Conservation (phyloP, 2,797 vertebrate species). For the Smutsia gigantea region DNA sequence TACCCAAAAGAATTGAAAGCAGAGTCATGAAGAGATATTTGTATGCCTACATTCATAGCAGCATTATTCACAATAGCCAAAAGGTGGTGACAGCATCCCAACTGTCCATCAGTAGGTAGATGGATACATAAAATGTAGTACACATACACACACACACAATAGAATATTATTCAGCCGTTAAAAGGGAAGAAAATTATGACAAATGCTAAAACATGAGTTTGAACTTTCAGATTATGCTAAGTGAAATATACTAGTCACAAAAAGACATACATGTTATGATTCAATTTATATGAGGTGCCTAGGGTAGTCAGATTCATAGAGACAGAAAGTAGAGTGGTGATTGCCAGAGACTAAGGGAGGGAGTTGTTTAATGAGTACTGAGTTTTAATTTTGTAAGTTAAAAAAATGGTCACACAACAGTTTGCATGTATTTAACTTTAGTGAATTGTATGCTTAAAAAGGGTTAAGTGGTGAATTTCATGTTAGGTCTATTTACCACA, state of each 20-base stretch:
- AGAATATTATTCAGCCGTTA: neutral
- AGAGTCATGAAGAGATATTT: neutral
- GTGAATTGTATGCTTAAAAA: neutral
- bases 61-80: neutral
- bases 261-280: neutral
- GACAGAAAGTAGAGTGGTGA: neutral
- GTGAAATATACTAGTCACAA: neutral
- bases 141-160: no score
- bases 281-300: neutral
- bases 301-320: neutral
- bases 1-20: neutral
- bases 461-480: neutral
- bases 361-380: neutral
- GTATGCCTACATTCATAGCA: neutral
- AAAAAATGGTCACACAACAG: neutral
- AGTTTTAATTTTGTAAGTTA: neutral
- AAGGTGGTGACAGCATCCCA: neutral
- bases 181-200: neutral
- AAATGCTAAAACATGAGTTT: neutral
- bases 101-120: neutral
- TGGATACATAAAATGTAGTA: no score
- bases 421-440: neutral
- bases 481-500: neutral
- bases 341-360: neutral
- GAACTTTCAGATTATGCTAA: neutral